These are phyloP conservation scores for Eurosta solidaginis DNA, from an alignment of 1,140 invertebrate species.

Conservation along the genomic window DNA sequence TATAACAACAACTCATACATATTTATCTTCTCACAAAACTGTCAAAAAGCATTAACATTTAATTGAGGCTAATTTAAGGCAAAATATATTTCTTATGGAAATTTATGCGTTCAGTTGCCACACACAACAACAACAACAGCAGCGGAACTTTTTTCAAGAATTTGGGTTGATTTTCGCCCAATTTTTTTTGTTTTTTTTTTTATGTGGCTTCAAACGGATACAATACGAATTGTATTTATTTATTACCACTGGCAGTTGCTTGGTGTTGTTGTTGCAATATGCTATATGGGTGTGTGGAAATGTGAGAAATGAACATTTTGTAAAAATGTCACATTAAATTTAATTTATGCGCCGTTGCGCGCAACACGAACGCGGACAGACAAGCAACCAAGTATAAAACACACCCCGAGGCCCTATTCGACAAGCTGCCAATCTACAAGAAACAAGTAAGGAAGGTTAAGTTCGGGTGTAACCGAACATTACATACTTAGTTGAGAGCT, in stretches of 20 bases:
- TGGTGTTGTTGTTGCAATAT: not conserved
- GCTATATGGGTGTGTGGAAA: slow-evolving; percentile 29
- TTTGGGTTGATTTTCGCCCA: slow-evolving; percentile 23
- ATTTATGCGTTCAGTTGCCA: slow-evolving; percentile 48
- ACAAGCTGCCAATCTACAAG: not conserved
- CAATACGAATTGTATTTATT: slow-evolving; percentile 27
- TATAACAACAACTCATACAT: not conserved
- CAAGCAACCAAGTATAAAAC: not conserved
- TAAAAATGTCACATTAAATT: slow-evolving; percentile 60
- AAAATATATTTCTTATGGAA: slow-evolving; percentile 52
- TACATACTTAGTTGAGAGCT: no score
- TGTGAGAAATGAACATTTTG: slow-evolving; percentile 59
- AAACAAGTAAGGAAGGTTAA: no score
- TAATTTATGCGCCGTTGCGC: slow-evolving; percentile 52
- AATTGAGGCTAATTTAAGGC: slow-evolving; percentile 61
- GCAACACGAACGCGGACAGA: slow-evolving; percentile 22
- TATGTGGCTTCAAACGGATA: not conserved
- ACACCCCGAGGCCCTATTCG: not conserved
- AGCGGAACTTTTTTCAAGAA: slow-evolving; percentile 21
- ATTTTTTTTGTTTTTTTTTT: not conserved
- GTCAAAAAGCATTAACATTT: slow-evolving; percentile 61
- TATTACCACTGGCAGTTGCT: not conserved
- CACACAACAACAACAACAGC: not conserved
- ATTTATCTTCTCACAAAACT: slow-evolving; percentile 43
- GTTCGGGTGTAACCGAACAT: no score